Percentiles rank a stretch among this genome's conserved stretches.
Evolutionary conservation across 2,888 invertebrate species (phyloP).

Genomic region (Drosophila mimica): DNA sequence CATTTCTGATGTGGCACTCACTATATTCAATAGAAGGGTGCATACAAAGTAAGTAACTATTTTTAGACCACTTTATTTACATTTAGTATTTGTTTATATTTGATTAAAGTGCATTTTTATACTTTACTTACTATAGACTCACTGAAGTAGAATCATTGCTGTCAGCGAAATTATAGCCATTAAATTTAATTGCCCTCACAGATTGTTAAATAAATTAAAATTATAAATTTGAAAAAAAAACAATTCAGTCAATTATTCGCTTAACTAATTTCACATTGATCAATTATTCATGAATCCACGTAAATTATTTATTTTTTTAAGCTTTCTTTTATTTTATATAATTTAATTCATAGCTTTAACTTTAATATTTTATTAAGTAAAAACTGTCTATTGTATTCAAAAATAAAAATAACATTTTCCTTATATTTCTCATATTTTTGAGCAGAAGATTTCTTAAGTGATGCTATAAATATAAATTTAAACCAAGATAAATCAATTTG

Average conservation of each 20-base stretch:
- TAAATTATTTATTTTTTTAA: too few species aligned
- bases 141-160: background rate
- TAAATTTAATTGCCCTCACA: background rate
- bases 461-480: background rate
- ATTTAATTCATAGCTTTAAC: background rate
- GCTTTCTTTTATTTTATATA: too few species aligned
- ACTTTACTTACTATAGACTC: background rate
- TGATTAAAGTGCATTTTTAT: background rate
- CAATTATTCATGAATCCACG: background rate
- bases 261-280: background rate
- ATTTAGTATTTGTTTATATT: background rate
- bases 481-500: conserved; percentile 2
- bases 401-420: background rate
- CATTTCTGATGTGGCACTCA: background rate
- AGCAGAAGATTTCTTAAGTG: background rate
- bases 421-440: background rate
- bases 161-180: background rate
- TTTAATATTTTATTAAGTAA: background rate
- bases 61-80: background rate
- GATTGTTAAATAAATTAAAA: background rate
- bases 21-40: background rate
- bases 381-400: background rate
- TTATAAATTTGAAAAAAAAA: background rate
- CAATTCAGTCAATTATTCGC: background rate
- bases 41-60: background rate